Evolutionary conservation across 2,797 vertebrate species (phyloP), one percentile per base, ranked within the genome.

Genomic region (Esox masquinongy): DNA sequence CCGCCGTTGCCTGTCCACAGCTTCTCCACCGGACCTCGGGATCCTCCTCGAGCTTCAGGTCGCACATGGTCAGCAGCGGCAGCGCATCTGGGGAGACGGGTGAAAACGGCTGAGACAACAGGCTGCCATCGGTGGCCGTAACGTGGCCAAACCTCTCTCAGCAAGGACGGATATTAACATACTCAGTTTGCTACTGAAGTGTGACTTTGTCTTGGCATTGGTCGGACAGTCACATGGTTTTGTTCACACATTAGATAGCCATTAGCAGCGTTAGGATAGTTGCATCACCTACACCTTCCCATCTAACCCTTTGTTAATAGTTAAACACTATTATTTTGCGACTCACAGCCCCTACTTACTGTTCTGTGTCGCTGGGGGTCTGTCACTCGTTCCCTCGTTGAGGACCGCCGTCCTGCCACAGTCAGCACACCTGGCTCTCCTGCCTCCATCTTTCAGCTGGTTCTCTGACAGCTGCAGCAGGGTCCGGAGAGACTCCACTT

Each of bases 401-500:
- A 76, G 78, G 77, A 87, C 72, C 0, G 80, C 74, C 6, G 70
- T 78, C 29, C 77, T 82, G 7, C 80, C 78, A 61, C 86, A 86
- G 61, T 89, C 84, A 12, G 74, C 82, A 83, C 88, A 88, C 68
- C 74, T 85, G 0, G 71, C 84, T 16, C 50, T 77, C 26, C 29
- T 73, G 3, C 68, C 83, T 1, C 34, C 78, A 17, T 86, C 90
- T 19, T 75, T 84, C 3, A 91, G 68, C 71, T 88, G 88, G 11
- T 68, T 87, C 74, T 94, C 90, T 0, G 91, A 83, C 84, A 85
- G 81, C 39, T 89, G 86, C 80, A 95, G 83, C 83, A 90, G 89
- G 53, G 83, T 79, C 80, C 83, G 88, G 24, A 95, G 86, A 5
- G 90, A 72, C 77, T 93, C 90, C 72, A 89, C 87, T 82, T 95